Evolutionary conservation across 2,888 invertebrate species (phyloP), one percentile per base, ranked within the genome.

Genomic region (Xestia ashworthii): DNA sequence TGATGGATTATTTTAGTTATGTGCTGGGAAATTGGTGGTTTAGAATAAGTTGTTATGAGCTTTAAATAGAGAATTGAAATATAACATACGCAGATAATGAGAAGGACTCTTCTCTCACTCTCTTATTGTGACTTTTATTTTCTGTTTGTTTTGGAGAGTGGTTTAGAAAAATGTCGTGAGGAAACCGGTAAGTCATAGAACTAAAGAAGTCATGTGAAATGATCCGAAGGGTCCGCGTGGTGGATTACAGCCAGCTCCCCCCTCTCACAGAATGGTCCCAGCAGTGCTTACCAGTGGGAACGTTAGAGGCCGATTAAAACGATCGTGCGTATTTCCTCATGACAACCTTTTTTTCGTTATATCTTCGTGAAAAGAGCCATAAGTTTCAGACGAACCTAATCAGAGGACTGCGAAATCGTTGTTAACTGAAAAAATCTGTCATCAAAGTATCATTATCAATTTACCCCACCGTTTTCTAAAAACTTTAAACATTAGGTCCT

Each of bases 1-100:
- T 74, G 55, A 84, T 64, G 14, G 71, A 79, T 73, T 79, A 83
- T 68, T 83, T 65, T 60, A n/a, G n/a, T 19, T 48, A 32, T 55
- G 19, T 53, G 41, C 14, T 72, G 11, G 8, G 44, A 50, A 78
- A 66, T 74, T 62, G 25, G 32, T 25, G 73, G 16, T 64, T 64
- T 46, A 0, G 32, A 6, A 71, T 68, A 41, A 65, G 9, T 65
- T 55, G 1, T 2, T 64, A 46, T 6, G 38, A 78, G 46, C 64
- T 67, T 44, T 64, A 41, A 14, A 5, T 6, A 19, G 16, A 25
- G 11, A 41, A 41, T 0, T 50, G 0, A 60, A 8, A n/a, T 60
- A 32, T 11, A 11, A 0, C 32, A 78, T 48, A 48, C n/a, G 6
- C n/a, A 12, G 14, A 32, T 0, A n/a, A 50, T 48, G 38, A 38